Conservation (phyloP, 2,113 vertebrate genomes). For the Pseudorectes ferrugineus region DNA sequence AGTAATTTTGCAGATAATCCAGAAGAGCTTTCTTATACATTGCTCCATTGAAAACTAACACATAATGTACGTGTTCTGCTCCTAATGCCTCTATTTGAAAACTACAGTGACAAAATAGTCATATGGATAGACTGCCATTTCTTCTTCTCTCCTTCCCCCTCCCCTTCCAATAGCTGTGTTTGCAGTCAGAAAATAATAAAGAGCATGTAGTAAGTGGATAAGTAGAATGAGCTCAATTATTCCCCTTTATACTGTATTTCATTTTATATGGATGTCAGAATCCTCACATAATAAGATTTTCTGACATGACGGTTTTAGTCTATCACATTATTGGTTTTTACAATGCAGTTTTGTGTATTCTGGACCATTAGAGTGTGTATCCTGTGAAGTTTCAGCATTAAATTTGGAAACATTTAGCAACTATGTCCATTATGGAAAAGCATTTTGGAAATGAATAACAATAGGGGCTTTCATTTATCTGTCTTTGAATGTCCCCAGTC, state of each 20-base stretch:
- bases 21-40: not conserved
- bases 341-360: not conserved
- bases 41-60: not conserved
- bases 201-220: not conserved
- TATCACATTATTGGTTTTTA: not conserved
- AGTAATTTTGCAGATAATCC: slow-evolving; percentile 30
- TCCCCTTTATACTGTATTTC: not conserved
- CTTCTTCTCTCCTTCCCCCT: not conserved
- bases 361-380: not conserved
- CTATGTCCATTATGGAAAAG: not conserved
- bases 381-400: not conserved
- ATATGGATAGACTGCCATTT: not conserved
- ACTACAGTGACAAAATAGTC: not conserved
- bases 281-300: slow-evolving; percentile 20
- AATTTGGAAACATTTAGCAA: not conserved
- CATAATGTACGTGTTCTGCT: not conserved
- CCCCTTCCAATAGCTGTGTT: not conserved
- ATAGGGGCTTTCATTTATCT: not conserved
- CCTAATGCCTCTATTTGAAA: slow-evolving; percentile 13
- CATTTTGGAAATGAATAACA: not conserved
- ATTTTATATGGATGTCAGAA: slow-evolving; percentile 12
- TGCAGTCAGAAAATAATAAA: slow-evolving; percentile 7
- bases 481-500: not conserved
- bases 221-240: slow-evolving; percentile 4
- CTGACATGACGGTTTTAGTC: not conserved